Evolutionary conservation across 2,888 invertebrate genomes (phyloP).

Genomic region (Noctua fimbriata): DNA sequence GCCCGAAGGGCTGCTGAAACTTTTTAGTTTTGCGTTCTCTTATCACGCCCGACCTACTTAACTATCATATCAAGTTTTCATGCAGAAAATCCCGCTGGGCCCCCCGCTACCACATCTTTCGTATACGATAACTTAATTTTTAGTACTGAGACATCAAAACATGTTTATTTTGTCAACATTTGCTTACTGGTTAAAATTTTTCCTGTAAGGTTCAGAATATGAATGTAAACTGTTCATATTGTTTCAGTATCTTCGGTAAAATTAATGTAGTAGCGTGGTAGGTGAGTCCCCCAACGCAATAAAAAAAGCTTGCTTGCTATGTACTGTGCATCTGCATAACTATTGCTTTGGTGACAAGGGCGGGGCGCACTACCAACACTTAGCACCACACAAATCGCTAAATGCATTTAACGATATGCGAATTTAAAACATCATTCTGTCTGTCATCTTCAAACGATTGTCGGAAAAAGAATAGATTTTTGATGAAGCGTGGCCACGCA

Average conservation of each 20-base stretch:
- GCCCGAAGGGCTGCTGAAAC: background rate
- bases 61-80: background rate
- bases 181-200: background rate
- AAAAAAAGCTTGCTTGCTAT: constrained; percentile 67
- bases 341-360: constrained; percentile 44
- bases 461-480: background rate
- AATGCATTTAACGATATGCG: constrained; percentile 7
- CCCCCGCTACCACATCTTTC: background rate
- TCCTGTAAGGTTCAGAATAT: background rate
- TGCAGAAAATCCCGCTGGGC: background rate
- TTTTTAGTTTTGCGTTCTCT: constrained; percentile 1
- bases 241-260: constrained; percentile 88
- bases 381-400: background rate
- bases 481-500: too few relatives aligned
- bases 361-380: constrained; percentile 35
- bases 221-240: constrained; percentile 77
- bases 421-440: background rate
- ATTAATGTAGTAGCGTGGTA: constrained; percentile 80
- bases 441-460: background rate
- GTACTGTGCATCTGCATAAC: constrained; percentile 51
- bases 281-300: constrained; percentile 80
- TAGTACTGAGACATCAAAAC: background rate
- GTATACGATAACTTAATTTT: background rate
- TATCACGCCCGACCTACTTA: background rate
- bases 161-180: background rate